Evolutionary conservation across 2,113 vertebrate species (phyloP), one percentile per base, ranked within the genome.

Genomic region (Saccopteryx leptura): DNA sequence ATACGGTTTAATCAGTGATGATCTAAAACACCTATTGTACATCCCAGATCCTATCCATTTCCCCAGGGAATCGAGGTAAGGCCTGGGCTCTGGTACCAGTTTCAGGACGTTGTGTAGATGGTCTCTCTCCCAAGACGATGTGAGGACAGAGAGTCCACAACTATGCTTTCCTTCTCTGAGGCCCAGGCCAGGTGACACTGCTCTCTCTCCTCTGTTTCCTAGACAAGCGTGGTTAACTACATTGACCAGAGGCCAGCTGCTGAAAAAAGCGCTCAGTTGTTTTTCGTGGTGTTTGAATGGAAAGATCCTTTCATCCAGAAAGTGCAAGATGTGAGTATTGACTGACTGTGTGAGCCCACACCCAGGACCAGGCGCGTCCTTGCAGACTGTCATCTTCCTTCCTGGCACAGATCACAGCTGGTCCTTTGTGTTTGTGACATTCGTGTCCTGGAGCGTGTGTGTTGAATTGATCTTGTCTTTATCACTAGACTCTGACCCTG

Each of bases 231-330:
- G 95, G 99, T 99, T 65, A 99, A 99, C 98, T 99, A 99, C 93
- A 99, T 99, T 8, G 99, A 99, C 98, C 99, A 98, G 96, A 98
- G 99, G 90, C 97, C 98, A 0, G 95, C 93, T 0, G 0, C 97
- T 0, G 97, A 99, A 26, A 98, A 95, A 96, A 98, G 95, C 1
- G 98, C 99, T 79, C 98, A 99, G 97, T 98, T 99, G 65, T 99
- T 99, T 96, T 99, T 99, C 94, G 99, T 99, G 74, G 99, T 99
- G 6, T 99, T 99, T 46, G 99, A 99, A 84, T 99, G 99, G 99
- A 99, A 99, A 95, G 99, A 99, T 94, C 99, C 99, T 60, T 99
- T 99, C 69, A 99, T 99, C 96, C 99, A 99, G 97, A 99, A 99
- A 93, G 99, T 99, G 92, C 98, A 98, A 98, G 99, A 99, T 6